A percentile compares a stretch with the other conserved stretches of the same genome.
Evolutionary conservation across 2,113 vertebrate genomes (phyloP).

Genomic region (Tretioscincus oriximinensis): DNA sequence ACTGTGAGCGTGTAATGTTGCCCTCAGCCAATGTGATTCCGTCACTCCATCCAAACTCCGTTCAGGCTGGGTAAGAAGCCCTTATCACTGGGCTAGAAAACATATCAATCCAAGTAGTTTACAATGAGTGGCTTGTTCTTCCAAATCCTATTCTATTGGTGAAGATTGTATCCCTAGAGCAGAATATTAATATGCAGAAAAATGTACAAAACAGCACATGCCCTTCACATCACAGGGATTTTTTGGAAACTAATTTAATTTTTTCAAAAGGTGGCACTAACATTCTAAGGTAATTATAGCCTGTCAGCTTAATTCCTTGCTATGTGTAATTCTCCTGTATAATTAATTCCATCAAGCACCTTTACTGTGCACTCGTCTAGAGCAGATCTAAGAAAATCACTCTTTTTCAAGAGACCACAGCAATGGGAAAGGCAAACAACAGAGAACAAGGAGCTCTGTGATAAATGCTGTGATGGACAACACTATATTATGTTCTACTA

Average conservation of each 20-base stretch:
- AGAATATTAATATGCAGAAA: not conserved
- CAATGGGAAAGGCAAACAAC: not conserved
- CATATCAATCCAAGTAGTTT: too few species aligned
- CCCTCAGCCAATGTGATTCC: too few species aligned
- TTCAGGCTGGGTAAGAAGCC: too few species aligned
- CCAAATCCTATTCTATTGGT: too few species aligned
- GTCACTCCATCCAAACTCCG: too few species aligned
- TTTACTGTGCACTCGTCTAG: not conserved
- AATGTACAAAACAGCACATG: not conserved
- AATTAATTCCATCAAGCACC: not conserved
- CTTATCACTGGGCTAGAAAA: too few species aligned
- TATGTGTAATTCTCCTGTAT: slow-evolving; percentile 6
- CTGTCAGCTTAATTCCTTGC: not conserved
- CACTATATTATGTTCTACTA: too few species aligned
- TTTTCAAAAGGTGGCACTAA: not conserved
- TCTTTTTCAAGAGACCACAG: not conserved
- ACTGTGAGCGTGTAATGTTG: too few species aligned
- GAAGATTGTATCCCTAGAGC: not conserved
- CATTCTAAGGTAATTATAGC: not conserved
- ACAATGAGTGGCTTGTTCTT: too few species aligned
- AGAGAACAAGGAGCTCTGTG: too few species aligned
- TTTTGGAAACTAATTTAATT: not conserved
- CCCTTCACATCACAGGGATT: not conserved
- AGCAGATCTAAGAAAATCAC: not conserved
- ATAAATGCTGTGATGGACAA: too few species aligned